Percentiles rank a stretch among this genome's conserved stretches.
Conservation (phyloP, 2,113 vertebrate species). For the Ploceus nigricollis region DNA sequence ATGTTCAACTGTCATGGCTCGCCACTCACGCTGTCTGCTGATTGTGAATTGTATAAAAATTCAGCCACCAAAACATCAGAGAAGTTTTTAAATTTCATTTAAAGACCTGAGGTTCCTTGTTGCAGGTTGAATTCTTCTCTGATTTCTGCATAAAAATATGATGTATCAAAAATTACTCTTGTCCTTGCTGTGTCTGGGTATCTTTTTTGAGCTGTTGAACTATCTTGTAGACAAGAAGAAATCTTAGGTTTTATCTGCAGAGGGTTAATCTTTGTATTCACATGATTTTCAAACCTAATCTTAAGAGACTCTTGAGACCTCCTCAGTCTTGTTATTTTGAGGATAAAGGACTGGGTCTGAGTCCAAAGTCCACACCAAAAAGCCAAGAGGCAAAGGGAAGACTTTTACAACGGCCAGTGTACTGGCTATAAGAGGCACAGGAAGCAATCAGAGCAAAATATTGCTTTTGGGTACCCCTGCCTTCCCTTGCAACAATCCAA, state of each 20-base stretch:
- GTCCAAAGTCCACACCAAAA: not conserved
- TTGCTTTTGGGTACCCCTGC: not conserved
- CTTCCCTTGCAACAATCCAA: not conserved
- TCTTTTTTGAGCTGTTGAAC: not conserved
- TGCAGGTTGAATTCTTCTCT: not conserved
- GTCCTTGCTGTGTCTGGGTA: not conserved
- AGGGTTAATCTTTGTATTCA: not conserved
- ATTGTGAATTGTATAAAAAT: not conserved
- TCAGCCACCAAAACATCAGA: not conserved
- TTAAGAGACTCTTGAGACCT: not conserved
- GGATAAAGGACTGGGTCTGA: not conserved
- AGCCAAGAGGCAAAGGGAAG: not conserved
- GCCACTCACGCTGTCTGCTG: not conserved
- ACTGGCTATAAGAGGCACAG: not conserved
- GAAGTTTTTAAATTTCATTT: not conserved
- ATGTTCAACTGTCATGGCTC: not conserved
- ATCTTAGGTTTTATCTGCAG: not conserved
- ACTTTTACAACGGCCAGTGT: fast-evolving
- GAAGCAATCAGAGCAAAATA: not conserved
- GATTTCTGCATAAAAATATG: not conserved
- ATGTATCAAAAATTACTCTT: not conserved
- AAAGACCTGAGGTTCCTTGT: not conserved
- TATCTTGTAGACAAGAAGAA: not conserved
- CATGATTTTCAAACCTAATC: not conserved
- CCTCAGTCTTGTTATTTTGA: not conserved